Conservation (phyloP, 2,113 vertebrate genomes). For the Phoenicopterus ruber region DNA sequence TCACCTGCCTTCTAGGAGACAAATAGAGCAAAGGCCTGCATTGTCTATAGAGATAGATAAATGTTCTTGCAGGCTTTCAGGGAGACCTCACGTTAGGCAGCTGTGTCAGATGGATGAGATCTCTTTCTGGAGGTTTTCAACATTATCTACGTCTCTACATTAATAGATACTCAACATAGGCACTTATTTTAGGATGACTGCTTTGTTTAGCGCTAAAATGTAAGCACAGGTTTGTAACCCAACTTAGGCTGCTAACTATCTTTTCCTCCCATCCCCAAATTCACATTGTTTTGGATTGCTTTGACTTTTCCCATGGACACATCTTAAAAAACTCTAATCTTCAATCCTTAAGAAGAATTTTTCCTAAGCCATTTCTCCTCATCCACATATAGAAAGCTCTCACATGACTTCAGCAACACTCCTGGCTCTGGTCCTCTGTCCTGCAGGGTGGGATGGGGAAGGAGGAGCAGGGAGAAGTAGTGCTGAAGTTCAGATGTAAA, state of each 20-base stretch:
- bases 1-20: neutral
- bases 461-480: neutral
- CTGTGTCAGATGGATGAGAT: neutral
- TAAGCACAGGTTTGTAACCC: neutral
- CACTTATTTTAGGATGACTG: neutral
- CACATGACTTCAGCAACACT: neutral
- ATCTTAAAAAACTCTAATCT: neutral
- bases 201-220: neutral
- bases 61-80: neutral
- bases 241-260: neutral
- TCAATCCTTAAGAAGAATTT: neutral
- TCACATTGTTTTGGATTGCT: neutral
- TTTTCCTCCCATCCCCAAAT: neutral
- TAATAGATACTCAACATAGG: neutral
- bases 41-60: neutral
- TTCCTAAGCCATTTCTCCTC: neutral
- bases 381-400: neutral
- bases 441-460: neutral
- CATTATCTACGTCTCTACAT: neutral
- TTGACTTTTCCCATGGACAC: neutral
- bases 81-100: neutral
- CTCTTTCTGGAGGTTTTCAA: neutral
- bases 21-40: neutral
- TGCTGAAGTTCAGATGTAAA: neutral
- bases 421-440: neutral